Base-by-base conservation (phyloP, 2,888 invertebrate species). In the Pachycephus smyrnensis region DNA sequence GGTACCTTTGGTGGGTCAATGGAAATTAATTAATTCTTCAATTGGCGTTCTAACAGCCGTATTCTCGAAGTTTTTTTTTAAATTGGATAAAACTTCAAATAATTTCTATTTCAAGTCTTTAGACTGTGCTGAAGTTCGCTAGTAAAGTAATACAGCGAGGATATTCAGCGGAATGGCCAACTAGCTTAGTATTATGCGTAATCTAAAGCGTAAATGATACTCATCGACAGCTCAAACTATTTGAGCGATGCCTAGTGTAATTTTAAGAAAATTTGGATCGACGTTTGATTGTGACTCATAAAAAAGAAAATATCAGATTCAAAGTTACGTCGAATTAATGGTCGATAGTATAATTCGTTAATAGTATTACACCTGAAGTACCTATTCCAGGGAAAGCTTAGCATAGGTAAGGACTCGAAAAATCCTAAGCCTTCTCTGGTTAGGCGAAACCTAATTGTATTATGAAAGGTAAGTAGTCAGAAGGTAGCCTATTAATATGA, bases 1-100 rank as follows among this genome's bases (percentile, higher is more conserved):
- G 75, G 37, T 82, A 79, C 82, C 83, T 83, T 83, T 82, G 82
- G 83, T 82, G 73, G 73, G 75, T 33, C 75, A 73, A 78, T 31
- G 71, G 75, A 81, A 79, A 79, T 55, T 55, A 55, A 55, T 23
- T 55, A 55, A 23, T 55, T 55, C 55, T 55, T 6, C 55, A 55
- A 23, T 23, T 55, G 55, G 55, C 55, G 23, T 55, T 55, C 23
- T 55, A 55, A 55, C 55, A 55, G 55, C 55, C 55, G 55, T 55
- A 55, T 23, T 23, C 55, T 55, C 23, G 23, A 55, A 55, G 55
- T 55, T 23, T 55, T 23, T 55, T 23, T 55, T 55, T 55, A 23
- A 55, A 55, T 55, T 23, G 23, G 55, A 55, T 23, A 55, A 23
- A 55, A 55, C 55, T 55, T 55, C 23, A 55, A 55, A 9, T 23